Conservation (phyloP, 2,888 invertebrate species). For the Resseliella maxima region DNA sequence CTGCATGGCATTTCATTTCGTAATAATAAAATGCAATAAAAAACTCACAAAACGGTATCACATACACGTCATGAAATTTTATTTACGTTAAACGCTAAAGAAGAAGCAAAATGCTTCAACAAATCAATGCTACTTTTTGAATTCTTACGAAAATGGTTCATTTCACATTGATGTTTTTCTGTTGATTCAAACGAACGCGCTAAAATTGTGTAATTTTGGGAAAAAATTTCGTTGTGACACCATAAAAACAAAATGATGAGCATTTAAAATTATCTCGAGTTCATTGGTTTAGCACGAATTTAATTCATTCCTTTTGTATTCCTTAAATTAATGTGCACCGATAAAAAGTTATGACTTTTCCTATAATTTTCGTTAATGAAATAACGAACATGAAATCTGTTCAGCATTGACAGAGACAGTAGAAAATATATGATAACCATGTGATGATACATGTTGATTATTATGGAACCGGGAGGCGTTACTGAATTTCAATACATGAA, state of each 20-base stretch:
- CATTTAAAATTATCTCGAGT: neutral
- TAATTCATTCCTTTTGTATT: neutral
- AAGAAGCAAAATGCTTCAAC: no score
- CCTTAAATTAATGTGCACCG: constrained; percentile 24
- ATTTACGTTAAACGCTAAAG: no score
- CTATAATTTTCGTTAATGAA: neutral
- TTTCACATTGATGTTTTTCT: no score
- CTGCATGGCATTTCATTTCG: neutral
- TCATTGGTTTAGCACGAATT: neutral
- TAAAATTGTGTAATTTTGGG: no score
- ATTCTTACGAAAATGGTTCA: neutral
- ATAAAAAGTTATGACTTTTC: neutral
- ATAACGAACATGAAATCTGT: neutral
- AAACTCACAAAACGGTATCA: no score
- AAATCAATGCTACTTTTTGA: neutral
- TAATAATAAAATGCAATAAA: neutral
- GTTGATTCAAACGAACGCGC: no score
- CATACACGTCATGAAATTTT: no score
- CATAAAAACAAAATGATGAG: neutral
- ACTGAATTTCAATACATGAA: neutral
- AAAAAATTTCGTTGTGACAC: neutral
- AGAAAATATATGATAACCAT: neutral
- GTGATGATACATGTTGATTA: no score
- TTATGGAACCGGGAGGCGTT: neutral
- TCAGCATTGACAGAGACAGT: neutral